These are phyloP conservation scores for Bergia sp. DNA, from an alignment of 92 coral and sea anemone species.

Conservation along the genomic window DNA sequence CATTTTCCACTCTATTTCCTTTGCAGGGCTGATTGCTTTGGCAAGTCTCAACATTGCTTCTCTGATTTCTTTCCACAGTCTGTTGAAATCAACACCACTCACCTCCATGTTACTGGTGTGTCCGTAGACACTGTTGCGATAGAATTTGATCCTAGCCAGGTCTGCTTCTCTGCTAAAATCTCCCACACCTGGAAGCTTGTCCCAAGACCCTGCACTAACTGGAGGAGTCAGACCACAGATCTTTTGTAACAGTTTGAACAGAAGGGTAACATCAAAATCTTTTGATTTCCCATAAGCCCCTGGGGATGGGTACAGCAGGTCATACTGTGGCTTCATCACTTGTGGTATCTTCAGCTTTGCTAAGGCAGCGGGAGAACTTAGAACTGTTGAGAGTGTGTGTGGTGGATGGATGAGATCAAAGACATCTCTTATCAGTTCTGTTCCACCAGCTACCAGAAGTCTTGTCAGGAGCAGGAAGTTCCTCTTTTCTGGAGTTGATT, in stretches of 20 bases:
- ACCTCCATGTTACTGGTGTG: conserved; percentile 60
- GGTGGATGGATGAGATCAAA: conserved; percentile 54
- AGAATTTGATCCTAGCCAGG: conserved; percentile 49
- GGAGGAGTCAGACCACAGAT: conserved; percentile 55
- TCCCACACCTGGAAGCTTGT: conserved; percentile 31
- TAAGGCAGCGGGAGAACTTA: conserved; percentile 6
- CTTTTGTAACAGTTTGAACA: too few species aligned
- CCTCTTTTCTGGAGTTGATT: conserved; percentile 36
- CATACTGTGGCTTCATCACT: conserved; percentile 28
- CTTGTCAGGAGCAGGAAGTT: conserved; percentile 59
- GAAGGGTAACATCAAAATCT: conserved; percentile 21
- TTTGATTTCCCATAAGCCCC: conserved; percentile 4
- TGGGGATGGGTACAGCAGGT: conserved; percentile 52
- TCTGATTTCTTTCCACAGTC: conserved; percentile 50
- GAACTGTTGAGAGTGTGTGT: conserved; percentile 29
- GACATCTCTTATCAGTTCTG: conserved; percentile 51
- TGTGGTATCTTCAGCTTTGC: conserved; percentile 24
- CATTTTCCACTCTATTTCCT: conserved; percentile 48
- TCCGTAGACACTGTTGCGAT: conserved; percentile 58
- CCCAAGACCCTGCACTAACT: conserved; percentile 38
- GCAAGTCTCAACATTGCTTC: conserved; percentile 61
- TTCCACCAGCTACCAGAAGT: conserved; percentile 55
- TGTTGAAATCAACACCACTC: conserved; percentile 30
- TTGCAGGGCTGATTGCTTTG: conserved; percentile 9
- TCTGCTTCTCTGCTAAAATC: conserved; percentile 48